Conservation (phyloP, 1,140 invertebrate genomes). For the Drosophila erecta region DNA sequence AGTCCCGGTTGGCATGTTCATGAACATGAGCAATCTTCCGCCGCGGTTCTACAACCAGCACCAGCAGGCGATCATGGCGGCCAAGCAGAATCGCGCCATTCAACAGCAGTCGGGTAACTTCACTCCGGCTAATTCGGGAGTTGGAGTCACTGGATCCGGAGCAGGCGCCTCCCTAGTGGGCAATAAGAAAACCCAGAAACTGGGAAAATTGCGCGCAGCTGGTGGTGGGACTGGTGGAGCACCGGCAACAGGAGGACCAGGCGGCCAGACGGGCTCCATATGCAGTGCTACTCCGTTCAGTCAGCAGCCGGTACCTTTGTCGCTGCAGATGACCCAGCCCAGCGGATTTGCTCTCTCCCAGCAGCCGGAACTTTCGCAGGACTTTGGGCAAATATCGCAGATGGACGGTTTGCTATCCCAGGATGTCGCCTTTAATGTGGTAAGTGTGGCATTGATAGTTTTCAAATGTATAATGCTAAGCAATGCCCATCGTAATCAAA, state of each 20-base stretch:
- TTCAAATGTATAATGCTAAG: not conserved
- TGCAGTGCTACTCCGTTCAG: conserved; percentile 72
- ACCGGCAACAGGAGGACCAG: not conserved
- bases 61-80: conserved; percentile 86
- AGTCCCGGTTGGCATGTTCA: conserved; percentile 97
- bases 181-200: conserved; percentile 44
- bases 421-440: conserved; percentile 86
- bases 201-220: not conserved
- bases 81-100: conserved; percentile 69
- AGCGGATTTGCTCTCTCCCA: conserved; percentile 89
- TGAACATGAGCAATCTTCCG: conserved; percentile 96
- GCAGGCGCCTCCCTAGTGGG: not conserved
- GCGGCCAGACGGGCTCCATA: not conserved
- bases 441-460: conserved; percentile 37
- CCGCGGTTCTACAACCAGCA: conserved; percentile 94
- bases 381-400: conserved; percentile 97
- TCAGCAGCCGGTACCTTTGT: conserved; percentile 86
- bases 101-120: conserved; percentile 18
- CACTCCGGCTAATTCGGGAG: not conserved
- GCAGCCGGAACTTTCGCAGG: conserved; percentile 93
- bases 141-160: not conserved
- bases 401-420: conserved; percentile 97
- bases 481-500: too few relatives aligned
- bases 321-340: conserved; percentile 89
- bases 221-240: conserved; percentile 11